Evolutionary conservation across 2,113 vertebrate genomes (phyloP).

Genomic region (Tylochromis polylepis): DNA sequence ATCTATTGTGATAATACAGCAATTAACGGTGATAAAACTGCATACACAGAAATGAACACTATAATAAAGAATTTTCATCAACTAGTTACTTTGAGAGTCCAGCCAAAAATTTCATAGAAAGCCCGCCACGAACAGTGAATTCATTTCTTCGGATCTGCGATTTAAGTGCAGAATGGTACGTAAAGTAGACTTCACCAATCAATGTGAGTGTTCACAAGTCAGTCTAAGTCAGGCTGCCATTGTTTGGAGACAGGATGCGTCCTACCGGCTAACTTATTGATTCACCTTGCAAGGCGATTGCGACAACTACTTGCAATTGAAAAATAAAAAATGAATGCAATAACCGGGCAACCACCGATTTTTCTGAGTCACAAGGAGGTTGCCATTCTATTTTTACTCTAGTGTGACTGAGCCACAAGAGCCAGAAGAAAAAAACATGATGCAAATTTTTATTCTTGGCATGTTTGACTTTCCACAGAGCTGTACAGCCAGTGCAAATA

Average conservation of each 20-base stretch:
- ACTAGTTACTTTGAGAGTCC: background rate
- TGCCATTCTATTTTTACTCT: background rate
- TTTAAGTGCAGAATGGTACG: background rate
- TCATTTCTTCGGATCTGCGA: background rate
- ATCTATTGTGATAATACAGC: background rate
- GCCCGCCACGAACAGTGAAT: fast-evolving
- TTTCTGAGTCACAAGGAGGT: background rate
- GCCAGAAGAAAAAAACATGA: background rate
- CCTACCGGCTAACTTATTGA: background rate
- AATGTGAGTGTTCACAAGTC: background rate
- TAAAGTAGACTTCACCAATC: background rate
- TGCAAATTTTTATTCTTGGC: background rate
- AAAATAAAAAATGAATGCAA: fast-evolving
- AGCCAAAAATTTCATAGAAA: background rate
- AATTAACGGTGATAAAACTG: background rate
- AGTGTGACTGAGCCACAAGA: background rate
- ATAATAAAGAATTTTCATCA: background rate
- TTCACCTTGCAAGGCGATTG: background rate
- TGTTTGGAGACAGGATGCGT: fast-evolving
- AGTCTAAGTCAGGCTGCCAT: background rate
- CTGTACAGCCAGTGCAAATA: background rate
- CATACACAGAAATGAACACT: background rate
- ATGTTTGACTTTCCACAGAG: background rate
- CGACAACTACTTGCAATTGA: background rate
- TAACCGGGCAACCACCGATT: fast-evolving